phyloP scores from a whole-genome alignment of 30 jellyfish, hydroid and myxozoan genomes.

The Hydractinia symbiolongicarpus region DNA sequence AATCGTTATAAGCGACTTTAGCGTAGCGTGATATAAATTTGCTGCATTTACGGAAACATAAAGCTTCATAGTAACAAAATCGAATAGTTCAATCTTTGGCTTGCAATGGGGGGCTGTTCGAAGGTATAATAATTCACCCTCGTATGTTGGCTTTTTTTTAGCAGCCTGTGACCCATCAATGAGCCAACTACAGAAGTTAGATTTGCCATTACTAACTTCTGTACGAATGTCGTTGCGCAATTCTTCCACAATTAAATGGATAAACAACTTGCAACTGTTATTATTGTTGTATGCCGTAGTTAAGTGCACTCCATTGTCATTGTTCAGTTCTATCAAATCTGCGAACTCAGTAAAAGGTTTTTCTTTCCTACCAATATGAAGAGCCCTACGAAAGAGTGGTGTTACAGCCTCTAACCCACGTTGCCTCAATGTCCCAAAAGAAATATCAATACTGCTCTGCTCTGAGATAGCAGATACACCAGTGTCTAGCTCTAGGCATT shows the following conservation, averaged over 20 bases:
- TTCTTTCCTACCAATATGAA: background rate
- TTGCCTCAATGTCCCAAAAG: background rate
- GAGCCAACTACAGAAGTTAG: background rate
- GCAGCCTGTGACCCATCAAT: constrained; percentile 2
- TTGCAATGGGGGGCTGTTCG: background rate
- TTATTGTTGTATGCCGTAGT: background rate
- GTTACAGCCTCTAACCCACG: background rate
- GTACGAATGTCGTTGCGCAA: background rate
- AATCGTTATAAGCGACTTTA: background rate
- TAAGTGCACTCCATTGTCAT: background rate
- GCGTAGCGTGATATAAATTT: constrained; percentile 2
- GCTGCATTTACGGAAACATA: constrained; percentile 8
- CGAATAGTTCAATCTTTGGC: background rate
- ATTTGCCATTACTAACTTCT: background rate
- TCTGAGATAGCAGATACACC: background rate
- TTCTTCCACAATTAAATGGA: background rate
- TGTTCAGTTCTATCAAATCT: background rate
- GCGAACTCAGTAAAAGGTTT: background rate
- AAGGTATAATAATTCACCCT: background rate
- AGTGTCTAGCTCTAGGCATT: background rate
- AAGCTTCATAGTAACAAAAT: background rate
- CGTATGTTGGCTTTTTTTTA: background rate
- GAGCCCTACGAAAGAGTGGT: background rate
- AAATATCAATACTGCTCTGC: background rate
- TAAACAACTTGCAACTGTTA: background rate